Evolutionary conservation across 2,113 vertebrate species (phyloP), one percentile per base, ranked within the genome.

Genomic region (Pedetes capensis): DNA sequence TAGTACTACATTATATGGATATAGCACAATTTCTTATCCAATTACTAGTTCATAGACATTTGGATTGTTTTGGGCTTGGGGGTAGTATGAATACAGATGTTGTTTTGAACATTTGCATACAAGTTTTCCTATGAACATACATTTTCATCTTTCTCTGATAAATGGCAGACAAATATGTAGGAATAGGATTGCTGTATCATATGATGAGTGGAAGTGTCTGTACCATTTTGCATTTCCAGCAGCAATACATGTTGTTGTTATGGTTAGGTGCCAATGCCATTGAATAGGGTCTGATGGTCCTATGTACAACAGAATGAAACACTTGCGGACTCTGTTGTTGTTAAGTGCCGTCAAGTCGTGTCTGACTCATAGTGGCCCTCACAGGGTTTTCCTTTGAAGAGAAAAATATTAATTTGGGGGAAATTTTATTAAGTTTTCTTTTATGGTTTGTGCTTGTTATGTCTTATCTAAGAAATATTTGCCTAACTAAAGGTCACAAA

Each of bases 381-480:
- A n/a, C n/a, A n/a, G n/a, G n/a, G n/a, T n/a, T n/a, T n/a, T 55
- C 44, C 22, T 93, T 90, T 57, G 47, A 82, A 74, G 7, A 96
- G 23, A 94, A 86, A 89, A 87, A 71, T 82, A 44, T 93, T 71
- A 80, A 68, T 47, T 84, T 63, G 63, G 42, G 22, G 34, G 55
- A 49, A 92, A 72, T 63, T 32, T 34, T 87, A 39, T 75, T 6
- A 55, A 2, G 53, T 68, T 82, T 82, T 55, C 37, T 74, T 87
- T 88, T 89, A 64, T 55, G 20, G 20, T 84, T 39, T 78, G 14
- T 44, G 25, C 61, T 53, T 63, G 4, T 63, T 51, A 51, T 51
- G 27, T 79, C 51, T 76, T 76, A 61, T 32, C 23, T 76, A 79
- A 64, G 81, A 86, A 82, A 59, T 68, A 20, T 87, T 82, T 87